phyloP scores from a whole-genome alignment of 2,797 vertebrate species.

The Chromis chromis region DNA sequence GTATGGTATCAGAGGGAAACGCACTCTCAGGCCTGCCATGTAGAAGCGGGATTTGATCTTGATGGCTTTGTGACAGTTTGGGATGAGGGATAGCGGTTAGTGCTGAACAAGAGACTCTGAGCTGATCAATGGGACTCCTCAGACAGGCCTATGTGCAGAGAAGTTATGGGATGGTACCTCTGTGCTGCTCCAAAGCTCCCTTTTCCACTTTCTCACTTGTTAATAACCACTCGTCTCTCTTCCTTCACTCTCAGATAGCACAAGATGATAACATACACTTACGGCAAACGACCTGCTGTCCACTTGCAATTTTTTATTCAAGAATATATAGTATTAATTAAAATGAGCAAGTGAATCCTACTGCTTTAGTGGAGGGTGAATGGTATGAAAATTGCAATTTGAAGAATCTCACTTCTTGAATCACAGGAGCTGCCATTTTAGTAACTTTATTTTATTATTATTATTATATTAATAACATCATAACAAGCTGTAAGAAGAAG shows the following conservation, averaged over 20 bases:
- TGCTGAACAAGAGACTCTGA: constrained; percentile 92
- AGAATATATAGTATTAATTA: constrained; percentile 5
- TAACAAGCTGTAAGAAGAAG: too few relatives aligned
- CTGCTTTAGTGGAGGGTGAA: neutral
- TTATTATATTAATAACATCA: too few relatives aligned
- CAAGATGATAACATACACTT: constrained; percentile 24
- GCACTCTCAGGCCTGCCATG: constrained; percentile 87
- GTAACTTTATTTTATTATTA: too few relatives aligned
- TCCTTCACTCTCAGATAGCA: constrained; percentile 35
- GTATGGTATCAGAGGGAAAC: constrained; percentile 89
- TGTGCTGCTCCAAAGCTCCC: constrained; percentile 85
- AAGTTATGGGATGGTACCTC: constrained; percentile 93
- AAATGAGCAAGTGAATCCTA: neutral
- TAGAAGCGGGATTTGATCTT: constrained; percentile 93
- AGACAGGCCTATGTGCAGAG: constrained; percentile 83
- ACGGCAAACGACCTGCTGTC: constrained; percentile 16
- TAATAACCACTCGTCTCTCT: constrained; percentile 62
- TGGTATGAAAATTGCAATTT: neutral
- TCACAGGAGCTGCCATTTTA: too few relatives aligned
- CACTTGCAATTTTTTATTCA: neutral
- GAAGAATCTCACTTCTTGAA: too few relatives aligned
- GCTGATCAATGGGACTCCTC: constrained; percentile 90
- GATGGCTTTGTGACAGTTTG: constrained; percentile 91
- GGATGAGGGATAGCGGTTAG: constrained; percentile 93
- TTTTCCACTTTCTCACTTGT: constrained; percentile 57